Evolutionary conservation across 2,113 vertebrate species (phyloP).

Genomic region (Pedetes capensis): DNA sequence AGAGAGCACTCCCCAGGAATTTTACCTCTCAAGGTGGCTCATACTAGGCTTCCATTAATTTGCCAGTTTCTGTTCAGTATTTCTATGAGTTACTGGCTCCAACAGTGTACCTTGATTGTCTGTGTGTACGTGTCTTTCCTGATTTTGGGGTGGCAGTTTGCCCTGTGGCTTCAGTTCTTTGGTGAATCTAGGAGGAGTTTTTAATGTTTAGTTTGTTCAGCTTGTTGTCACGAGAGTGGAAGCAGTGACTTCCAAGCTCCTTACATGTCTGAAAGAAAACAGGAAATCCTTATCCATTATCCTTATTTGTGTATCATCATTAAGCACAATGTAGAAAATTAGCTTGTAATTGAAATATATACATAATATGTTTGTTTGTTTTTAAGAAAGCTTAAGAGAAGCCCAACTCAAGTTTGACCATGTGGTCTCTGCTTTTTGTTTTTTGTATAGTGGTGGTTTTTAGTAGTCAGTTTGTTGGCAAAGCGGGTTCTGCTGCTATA

Average conservation of each 20-base stretch:
- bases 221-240: background rate
- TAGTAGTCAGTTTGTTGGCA: conserved; percentile 34
- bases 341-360: background rate
- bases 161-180: background rate
- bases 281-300: background rate
- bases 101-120: background rate
- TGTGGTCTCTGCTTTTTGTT: background rate
- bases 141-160: background rate
- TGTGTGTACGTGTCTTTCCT: background rate
- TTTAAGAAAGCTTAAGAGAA: background rate
- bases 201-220: background rate
- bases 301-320: background rate
- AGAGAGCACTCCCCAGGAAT: background rate
- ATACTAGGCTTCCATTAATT: background rate
- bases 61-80: background rate
- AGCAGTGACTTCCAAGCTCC: background rate
- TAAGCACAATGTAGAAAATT: background rate
- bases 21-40: background rate
- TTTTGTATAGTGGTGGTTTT: background rate
- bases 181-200: background rate
- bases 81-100: background rate
- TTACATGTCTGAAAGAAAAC: background rate
- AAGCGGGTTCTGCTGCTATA: background rate
- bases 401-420: background rate
- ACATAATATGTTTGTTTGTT: background rate